A percentile compares a stretch with the other conserved stretches of the same genome.
phyloP scores from a whole-genome alignment of 2,888 invertebrate species.

The Athripsodes cinereus region DNA sequence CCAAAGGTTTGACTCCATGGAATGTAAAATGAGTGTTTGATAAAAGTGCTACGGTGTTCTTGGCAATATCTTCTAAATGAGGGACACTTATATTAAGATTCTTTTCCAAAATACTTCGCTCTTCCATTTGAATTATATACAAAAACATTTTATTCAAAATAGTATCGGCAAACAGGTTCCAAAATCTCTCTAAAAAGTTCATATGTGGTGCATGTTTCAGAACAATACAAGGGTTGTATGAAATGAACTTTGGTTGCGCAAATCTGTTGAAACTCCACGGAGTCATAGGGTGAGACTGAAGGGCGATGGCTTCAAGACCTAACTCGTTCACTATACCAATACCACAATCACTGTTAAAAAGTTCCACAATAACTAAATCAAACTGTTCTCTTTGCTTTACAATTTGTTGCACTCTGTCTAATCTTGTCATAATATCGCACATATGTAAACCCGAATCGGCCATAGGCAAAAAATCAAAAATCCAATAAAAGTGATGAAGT shows the following conservation, averaged over 20 bases:
- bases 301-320: slow-evolving; percentile 50
- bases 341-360: slow-evolving; percentile 60
- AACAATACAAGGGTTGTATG: slow-evolving; percentile 41
- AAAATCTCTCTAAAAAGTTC: slow-evolving; percentile 39
- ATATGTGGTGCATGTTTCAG: slow-evolving; percentile 35
- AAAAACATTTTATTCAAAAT: background rate
- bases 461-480: slow-evolving; percentile 12
- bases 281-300: slow-evolving; percentile 52
- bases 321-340: slow-evolving; percentile 53
- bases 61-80: slow-evolving; percentile 36
- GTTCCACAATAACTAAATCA: slow-evolving; percentile 57
- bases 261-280: slow-evolving; percentile 49
- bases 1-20: slow-evolving; percentile 39
- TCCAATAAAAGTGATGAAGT: slow-evolving; percentile 26
- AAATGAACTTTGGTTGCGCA: slow-evolving; percentile 45
- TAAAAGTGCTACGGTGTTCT: slow-evolving; percentile 42
- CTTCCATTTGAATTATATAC: slow-evolving; percentile 19
- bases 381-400: slow-evolving; percentile 42
- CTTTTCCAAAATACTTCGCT: slow-evolving; percentile 35
- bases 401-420: slow-evolving; percentile 37
- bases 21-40: slow-evolving; percentile 44
- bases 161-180: slow-evolving; percentile 37
- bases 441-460: slow-evolving; percentile 28
- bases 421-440: slow-evolving; percentile 40
- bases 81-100: slow-evolving; percentile 37